Conservation (phyloP, 2,888 invertebrate genomes). For the Cantharis rustica region DNA sequence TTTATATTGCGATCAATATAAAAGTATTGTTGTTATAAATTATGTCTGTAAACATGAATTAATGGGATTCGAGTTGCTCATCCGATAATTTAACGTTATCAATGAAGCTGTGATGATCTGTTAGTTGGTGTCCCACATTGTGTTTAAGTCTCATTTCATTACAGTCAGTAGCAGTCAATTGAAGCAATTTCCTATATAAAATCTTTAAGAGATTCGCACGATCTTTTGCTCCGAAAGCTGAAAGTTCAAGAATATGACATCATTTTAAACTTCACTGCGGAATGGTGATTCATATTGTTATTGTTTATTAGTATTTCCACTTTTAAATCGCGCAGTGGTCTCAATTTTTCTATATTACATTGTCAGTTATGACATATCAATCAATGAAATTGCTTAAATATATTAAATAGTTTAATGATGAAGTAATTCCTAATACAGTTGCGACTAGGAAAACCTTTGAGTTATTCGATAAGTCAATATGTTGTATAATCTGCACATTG, state of each 20-base stretch:
- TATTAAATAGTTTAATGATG: neutral
- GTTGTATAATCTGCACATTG: neutral
- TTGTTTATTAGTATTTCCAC: conserved; percentile 26
- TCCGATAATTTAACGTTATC: conserved; percentile 20
- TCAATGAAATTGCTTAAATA: neutral
- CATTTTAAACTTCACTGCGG: conserved; percentile 29
- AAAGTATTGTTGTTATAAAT: neutral
- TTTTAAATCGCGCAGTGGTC: conserved; percentile 20
- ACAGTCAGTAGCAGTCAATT: conserved; percentile 32
- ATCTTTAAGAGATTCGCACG: conserved; percentile 40
- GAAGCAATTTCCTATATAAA: conserved; percentile 36
- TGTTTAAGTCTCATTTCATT: conserved; percentile 28
- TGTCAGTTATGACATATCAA: conserved; percentile 1
- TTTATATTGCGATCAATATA: neutral
- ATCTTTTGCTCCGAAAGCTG: conserved; percentile 35
- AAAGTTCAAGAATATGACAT: conserved; percentile 37
- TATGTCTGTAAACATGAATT: neutral
- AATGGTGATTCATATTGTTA: conserved; percentile 34
- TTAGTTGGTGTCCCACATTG: conserved; percentile 26
- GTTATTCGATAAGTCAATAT: neutral
- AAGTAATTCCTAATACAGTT: neutral
- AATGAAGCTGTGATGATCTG: conserved; percentile 26
- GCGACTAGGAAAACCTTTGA: neutral
- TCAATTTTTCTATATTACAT: conserved; percentile 14
- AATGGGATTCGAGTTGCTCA: neutral